Evolutionary conservation across 2,797 vertebrate genomes (phyloP).

Genomic region (Percopsis omiscomaycus): DNA sequence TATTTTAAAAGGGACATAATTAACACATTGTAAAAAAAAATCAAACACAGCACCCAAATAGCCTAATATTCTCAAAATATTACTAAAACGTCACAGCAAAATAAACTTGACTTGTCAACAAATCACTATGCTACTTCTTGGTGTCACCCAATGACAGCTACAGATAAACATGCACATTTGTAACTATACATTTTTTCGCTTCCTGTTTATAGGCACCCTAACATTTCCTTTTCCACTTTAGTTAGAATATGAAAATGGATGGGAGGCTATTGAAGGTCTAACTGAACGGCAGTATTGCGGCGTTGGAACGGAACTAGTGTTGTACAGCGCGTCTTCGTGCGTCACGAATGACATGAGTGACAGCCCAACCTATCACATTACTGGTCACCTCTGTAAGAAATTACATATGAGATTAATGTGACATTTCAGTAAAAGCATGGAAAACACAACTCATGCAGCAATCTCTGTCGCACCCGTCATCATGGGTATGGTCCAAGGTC

Average conservation of each 20-base stretch:
- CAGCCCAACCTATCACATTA: slow-evolving; percentile 60
- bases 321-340: slow-evolving; percentile 46
- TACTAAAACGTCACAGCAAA: too few relatives aligned
- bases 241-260: slow-evolving; percentile 28
- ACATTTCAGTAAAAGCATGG: slow-evolving; percentile 82
- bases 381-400: slow-evolving; percentile 61
- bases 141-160: too few relatives aligned
- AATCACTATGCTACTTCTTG: too few relatives aligned
- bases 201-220: slow-evolving; percentile 40
- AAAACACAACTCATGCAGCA: slow-evolving; percentile 39
- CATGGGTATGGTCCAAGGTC: slow-evolving; percentile 32
- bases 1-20: too few relatives aligned
- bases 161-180: slow-evolving; percentile 16
- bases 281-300: slow-evolving; percentile 55
- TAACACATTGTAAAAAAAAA: too few relatives aligned
- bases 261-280: too few relatives aligned
- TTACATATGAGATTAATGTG: slow-evolving; percentile 70
- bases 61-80: too few relatives aligned
- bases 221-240: slow-evolving; percentile 49
- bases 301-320: slow-evolving; percentile 48
- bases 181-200: slow-evolving; percentile 13
- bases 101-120: too few relatives aligned
- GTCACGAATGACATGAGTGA: slow-evolving; percentile 58
- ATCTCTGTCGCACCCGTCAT: slow-evolving; percentile 32
- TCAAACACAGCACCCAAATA: too few relatives aligned